phyloP scores from a whole-genome alignment of 2,113 vertebrate species.

The Naja naja region DNA sequence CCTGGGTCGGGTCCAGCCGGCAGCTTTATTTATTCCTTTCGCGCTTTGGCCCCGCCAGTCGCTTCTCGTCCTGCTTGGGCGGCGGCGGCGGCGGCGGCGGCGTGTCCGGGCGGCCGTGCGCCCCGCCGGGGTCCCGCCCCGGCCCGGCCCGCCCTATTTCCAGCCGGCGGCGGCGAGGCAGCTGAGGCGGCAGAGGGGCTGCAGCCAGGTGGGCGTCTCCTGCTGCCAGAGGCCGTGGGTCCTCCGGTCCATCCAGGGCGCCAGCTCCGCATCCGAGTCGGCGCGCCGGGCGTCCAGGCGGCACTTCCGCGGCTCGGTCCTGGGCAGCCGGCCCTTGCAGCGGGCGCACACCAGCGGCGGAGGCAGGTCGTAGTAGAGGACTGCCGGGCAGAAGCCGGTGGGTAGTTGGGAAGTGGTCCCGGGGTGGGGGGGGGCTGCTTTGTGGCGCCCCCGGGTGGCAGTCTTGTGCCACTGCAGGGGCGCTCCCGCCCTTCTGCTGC shows the following conservation, averaged over 20 bases:
- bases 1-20: not conserved
- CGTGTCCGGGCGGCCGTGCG: not conserved
- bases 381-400: not conserved
- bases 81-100: too few relatives aligned
- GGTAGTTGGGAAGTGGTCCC: not conserved
- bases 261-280: not conserved
- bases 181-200: constrained; percentile 6
- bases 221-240: constrained; percentile 8
- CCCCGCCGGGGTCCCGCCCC: not conserved
- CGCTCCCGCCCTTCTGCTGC: not conserved
- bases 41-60: not conserved
- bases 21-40: not conserved
- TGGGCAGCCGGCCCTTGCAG: not conserved
- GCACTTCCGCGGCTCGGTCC: not conserved
- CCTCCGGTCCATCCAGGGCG: not conserved
- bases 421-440: not conserved
- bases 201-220: constrained; percentile 6
- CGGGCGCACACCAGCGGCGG: not conserved
- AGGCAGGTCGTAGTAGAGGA: not conserved
- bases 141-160: not conserved
- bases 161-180: not conserved
- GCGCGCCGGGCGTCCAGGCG: not conserved
- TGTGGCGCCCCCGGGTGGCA: not conserved
- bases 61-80: not conserved
- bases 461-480: not conserved